Conservation (phyloP, 1,140 invertebrate genomes). For the Trissolcus basalis region DNA sequence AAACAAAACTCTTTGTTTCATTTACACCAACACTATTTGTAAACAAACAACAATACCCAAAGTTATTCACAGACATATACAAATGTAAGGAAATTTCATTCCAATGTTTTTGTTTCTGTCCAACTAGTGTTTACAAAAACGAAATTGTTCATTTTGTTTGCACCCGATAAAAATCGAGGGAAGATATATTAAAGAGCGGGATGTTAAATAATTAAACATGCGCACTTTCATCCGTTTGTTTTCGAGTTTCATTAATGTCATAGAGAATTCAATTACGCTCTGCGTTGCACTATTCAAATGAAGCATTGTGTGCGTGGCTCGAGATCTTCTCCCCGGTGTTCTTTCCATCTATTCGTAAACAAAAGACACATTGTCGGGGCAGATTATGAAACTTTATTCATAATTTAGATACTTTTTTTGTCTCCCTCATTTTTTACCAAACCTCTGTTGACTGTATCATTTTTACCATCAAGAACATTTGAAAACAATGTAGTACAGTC, state of each 20-base stretch:
- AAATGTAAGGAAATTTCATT: no score
- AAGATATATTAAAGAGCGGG: neutral
- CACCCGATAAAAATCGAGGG: no score
- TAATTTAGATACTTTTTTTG: conserved; percentile 25
- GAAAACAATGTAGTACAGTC: no score
- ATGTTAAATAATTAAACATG: neutral
- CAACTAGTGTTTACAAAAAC: no score
- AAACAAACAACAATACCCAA: no score
- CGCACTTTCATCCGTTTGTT: conserved; percentile 5
- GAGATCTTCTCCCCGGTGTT: conserved; percentile 5
- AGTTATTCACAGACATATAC: no score
- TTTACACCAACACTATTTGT: no score
- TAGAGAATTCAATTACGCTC: conserved; percentile 28
- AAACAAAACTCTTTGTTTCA: no score
- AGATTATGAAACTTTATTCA: conserved; percentile 21
- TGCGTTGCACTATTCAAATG: conserved; percentile 9
- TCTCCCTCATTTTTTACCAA: conserved; percentile 1
- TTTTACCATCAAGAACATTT: no score
- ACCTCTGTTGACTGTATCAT: no score
- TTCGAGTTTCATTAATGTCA: conserved; percentile 19
- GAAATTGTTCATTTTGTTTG: no score
- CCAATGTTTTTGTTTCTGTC: no score
- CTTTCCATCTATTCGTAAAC: conserved; percentile 34
- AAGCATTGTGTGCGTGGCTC: conserved; percentile 17
- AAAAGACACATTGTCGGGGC: conserved; percentile 16